A percentile compares a stretch with the other conserved stretches of the same genome.
Conservation (phyloP, 1,140 invertebrate species). For the Penaeus japonicus region DNA sequence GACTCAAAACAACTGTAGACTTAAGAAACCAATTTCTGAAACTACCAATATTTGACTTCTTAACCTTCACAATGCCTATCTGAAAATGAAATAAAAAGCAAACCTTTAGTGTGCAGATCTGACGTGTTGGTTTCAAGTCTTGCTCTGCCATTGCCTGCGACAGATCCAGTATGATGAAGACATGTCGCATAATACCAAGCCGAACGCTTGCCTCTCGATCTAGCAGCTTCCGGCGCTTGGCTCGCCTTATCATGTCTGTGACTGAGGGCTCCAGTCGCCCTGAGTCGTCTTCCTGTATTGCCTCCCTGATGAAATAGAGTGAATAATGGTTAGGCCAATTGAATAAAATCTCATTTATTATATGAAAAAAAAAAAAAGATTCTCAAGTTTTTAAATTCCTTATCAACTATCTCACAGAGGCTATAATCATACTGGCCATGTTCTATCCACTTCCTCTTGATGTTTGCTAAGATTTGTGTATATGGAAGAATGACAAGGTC, state of each 20-base stretch:
- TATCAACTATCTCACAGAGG: too few relatives aligned
- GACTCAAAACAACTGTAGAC: too few relatives aligned
- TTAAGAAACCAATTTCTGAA: too few relatives aligned
- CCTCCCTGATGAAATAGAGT: constrained; percentile 77
- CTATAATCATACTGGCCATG: too few relatives aligned
- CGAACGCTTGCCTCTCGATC: constrained; percentile 73
- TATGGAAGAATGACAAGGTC: too few relatives aligned
- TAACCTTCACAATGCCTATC: neutral
- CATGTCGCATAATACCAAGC: constrained; percentile 95
- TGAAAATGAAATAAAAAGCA: neutral
- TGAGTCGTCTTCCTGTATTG: constrained; percentile 94
- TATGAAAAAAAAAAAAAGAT: too few relatives aligned
- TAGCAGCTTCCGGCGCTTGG: constrained; percentile 79
- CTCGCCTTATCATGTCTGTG: constrained; percentile 88
- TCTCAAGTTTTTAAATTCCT: too few relatives aligned
- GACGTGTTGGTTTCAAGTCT: constrained; percentile 93
- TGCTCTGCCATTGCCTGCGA: constrained; percentile 93
- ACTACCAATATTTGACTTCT: too few relatives aligned
- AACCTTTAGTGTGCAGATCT: constrained; percentile 88
- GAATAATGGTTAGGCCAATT: constrained; percentile 25
- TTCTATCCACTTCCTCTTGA: too few relatives aligned
- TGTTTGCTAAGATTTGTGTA: too few relatives aligned
- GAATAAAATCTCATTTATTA: too few relatives aligned
- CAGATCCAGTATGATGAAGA: constrained; percentile 90
- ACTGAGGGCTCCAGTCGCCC: constrained; percentile 88